Evolutionary conservation across 2,113 vertebrate genomes (phyloP).

Genomic region (Hassar affinis): DNA sequence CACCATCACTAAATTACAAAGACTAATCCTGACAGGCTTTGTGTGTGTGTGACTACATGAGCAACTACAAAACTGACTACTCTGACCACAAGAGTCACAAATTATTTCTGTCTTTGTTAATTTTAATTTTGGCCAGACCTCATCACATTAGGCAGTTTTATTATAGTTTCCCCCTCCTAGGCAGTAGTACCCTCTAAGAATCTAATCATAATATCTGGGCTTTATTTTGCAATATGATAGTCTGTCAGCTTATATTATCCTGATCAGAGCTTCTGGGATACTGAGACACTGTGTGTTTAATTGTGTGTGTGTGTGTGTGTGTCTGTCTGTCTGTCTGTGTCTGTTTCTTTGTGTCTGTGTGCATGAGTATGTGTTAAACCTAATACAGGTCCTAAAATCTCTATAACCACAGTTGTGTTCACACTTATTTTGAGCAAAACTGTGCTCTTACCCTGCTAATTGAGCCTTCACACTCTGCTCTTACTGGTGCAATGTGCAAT

Average conservation of each 20-base stretch:
- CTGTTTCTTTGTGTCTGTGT: neutral
- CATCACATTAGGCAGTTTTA: constrained; percentile 36
- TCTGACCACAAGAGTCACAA: constrained; percentile 12
- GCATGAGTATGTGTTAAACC: neutral
- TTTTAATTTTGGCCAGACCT: constrained; percentile 27
- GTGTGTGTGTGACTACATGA: too few relatives aligned
- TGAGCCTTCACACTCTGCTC: too few relatives aligned
- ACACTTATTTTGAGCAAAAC: too few relatives aligned
- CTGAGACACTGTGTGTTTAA: constrained; percentile 6
- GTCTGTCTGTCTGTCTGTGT: neutral
- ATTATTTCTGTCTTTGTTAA: constrained; percentile 33
- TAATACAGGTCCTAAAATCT: constrained; percentile 18
- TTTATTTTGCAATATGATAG: constrained; percentile 47
- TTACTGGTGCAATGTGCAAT: too few relatives aligned
- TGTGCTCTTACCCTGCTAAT: too few relatives aligned
- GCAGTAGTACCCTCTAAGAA: constrained; percentile 26
- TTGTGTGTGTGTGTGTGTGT: constrained; percentile 16
- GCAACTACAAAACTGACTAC: too few relatives aligned
- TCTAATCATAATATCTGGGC: constrained; percentile 41
- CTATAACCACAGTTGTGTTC: constrained; percentile 21
- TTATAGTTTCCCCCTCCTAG: constrained; percentile 22
- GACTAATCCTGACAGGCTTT: neutral
- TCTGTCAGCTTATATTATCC: constrained; percentile 31
- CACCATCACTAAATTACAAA: neutral
- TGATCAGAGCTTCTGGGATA: constrained; percentile 33